Evolutionary conservation across 2,888 invertebrate genomes (phyloP).

Genomic region (Tridacna gigas): DNA sequence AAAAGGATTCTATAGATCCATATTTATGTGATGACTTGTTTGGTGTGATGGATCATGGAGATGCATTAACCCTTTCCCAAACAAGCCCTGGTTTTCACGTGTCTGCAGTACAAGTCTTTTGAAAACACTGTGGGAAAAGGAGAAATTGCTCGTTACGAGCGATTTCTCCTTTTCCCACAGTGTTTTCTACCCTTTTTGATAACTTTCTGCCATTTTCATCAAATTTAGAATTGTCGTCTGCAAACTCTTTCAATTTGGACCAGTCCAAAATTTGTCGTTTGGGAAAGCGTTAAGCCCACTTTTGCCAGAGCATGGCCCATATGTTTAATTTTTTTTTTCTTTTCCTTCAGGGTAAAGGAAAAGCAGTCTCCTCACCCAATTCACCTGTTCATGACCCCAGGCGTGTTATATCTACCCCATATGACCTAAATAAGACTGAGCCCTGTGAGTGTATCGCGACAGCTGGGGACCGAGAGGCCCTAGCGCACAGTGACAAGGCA

Average conservation of each 20-base stretch:
- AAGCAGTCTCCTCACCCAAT: slow-evolving; percentile 87
- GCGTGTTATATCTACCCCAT: slow-evolving; percentile 74
- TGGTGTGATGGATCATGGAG: too few species aligned
- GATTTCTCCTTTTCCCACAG: neutral
- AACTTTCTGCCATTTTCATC: neutral
- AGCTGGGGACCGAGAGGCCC: slow-evolving; percentile 84
- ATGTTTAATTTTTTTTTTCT: neutral
- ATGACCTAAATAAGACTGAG: slow-evolving; percentile 69
- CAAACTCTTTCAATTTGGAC: too few species aligned
- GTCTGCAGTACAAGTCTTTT: too few species aligned
- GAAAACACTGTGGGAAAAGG: neutral
- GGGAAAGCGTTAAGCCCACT: neutral
- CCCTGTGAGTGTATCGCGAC: slow-evolving; percentile 65
- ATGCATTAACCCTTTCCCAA: too few species aligned
- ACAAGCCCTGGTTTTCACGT: too few species aligned
- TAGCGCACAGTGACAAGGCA: slow-evolving; percentile 65
- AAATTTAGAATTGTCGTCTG: neutral
- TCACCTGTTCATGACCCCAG: slow-evolving; percentile 85
- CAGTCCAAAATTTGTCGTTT: too few species aligned
- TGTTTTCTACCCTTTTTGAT: neutral
- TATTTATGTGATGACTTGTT: too few species aligned
- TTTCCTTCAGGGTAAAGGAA: slow-evolving; percentile 90
- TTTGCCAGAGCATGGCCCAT: neutral
- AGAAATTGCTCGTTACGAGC: neutral
- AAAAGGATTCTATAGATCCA: too few species aligned